Evolutionary conservation across 2,888 invertebrate genomes (phyloP), one percentile per base, ranked within the genome.

Genomic region (Acronicta leporina): DNA sequence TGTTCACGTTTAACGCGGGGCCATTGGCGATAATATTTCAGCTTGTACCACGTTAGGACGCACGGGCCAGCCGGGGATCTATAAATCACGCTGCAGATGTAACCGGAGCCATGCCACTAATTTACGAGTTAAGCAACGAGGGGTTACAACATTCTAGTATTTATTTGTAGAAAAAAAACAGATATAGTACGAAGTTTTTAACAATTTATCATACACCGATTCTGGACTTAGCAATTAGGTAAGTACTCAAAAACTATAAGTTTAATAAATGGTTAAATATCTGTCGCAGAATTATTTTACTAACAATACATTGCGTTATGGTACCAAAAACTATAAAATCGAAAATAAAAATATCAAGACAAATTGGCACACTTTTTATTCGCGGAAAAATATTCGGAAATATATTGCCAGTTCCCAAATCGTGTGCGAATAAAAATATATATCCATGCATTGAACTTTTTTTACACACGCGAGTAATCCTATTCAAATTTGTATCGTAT

Each of bases 41-140:
- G 30, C 70, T 75, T 76, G 64, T 56, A 63, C 73, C 75, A 70
- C 59, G 35, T 44, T 13, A 42, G 40, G 15, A 48, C 57, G 51
- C 55, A 52, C 14, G 43, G 27, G 48, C 43, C 43, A 61, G 68
- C 67, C 47, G 11, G 40, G 60, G 51, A 46, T 43, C 51, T 46
- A 74, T 82, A 79, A 82, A 80, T 82, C 73, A 75, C 16, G 47
- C 48, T 68, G 74, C 71, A 80, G 69, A 75, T 69, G 82, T 73
- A 82, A 81, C 75, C 43, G 35, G 77, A 80, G 63, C 69, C 68
- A 72, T 69, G 53, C 30, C 55, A 47, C 62, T 74, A 81, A 82
- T 82, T 81, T 80, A 77, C 56, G 56, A 44, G 52, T 60, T 30
- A 51, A 49, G 41, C 48, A 58, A 65, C 30, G 30, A 33, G 30